Evolutionary conservation across 2,888 invertebrate species (phyloP).

Genomic region (Stegana nigrithorax): DNA sequence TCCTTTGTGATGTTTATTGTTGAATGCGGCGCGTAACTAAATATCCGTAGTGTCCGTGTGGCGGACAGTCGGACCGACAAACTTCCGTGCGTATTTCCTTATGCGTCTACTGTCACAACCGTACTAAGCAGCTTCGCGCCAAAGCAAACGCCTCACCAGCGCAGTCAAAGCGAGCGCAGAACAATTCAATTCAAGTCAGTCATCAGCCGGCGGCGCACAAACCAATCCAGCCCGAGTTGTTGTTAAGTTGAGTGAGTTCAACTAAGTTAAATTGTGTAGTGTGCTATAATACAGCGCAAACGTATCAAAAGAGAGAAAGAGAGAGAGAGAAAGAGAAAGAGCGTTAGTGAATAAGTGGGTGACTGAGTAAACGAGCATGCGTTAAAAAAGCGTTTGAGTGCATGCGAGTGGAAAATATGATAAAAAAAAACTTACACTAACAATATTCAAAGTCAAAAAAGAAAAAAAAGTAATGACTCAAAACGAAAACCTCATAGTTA

Average conservation of each 20-base stretch:
- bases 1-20: no score
- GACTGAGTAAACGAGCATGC: constrained; percentile 33
- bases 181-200: not conserved
- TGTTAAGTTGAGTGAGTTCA: no score
- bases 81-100: constrained; percentile 41
- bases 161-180: not conserved
- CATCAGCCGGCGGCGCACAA: constrained; percentile 1
- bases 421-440: constrained; percentile 41
- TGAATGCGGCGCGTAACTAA: no score
- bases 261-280: constrained; percentile 9
- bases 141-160: not conserved
- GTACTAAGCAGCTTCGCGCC: constrained; percentile 10
- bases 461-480: not conserved
- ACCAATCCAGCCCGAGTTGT: constrained; percentile 1
- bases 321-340: not conserved
- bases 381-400: constrained; percentile 52
- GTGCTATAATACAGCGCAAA: constrained; percentile 37
- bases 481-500: not conserved
- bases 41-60: no score
- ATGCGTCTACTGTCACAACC: constrained; percentile 48
- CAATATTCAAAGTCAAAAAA: constrained; percentile 19
- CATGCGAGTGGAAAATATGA: constrained; percentile 36
- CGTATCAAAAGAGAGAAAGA: constrained; percentile 30
- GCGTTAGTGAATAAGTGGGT: not conserved
- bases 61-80: no score